Conservation (phyloP, 2,113 vertebrate species). For the Empidonax traillii region DNA sequence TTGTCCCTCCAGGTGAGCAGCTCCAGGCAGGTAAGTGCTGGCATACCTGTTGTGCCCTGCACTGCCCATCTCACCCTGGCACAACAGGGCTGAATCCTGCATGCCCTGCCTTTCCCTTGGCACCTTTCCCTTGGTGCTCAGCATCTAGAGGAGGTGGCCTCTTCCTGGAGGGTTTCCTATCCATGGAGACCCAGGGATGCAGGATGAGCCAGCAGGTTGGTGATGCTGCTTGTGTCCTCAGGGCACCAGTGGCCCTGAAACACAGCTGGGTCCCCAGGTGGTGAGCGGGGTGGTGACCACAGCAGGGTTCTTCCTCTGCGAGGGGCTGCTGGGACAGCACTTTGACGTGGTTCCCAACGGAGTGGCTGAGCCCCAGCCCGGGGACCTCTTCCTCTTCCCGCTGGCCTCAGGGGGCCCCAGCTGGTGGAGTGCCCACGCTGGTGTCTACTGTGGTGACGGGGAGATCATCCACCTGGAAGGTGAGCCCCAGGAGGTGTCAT, state of each 20-base stretch:
- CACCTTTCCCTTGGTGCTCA: not conserved
- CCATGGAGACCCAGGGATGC: not conserved
- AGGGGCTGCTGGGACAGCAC: conserved; percentile 30
- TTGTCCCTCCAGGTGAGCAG: conserved; percentile 15
- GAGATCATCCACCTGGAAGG: conserved; percentile 65
- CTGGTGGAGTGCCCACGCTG: not conserved
- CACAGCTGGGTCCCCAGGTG: fast-evolving
- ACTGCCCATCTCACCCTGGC: fast-evolving
- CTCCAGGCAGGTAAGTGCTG: conserved; percentile 12
- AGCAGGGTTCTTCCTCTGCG: not conserved
- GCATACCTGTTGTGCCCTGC: fast-evolving
- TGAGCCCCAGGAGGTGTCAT: not conserved
- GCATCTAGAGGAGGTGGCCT: not conserved
- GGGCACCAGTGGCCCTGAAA: not conserved
- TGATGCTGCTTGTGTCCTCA: not conserved
- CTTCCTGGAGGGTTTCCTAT: not conserved
- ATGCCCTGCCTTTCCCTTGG: not conserved
- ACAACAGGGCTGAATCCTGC: not conserved
- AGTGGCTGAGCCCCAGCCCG: not conserved
- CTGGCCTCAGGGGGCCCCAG: not conserved
- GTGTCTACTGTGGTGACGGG: not conserved
- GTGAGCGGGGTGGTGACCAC: not conserved
- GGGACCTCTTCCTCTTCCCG: conserved; percentile 56
- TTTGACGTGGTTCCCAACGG: not conserved
- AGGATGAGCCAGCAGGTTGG: fast-evolving